Evolutionary conservation across 2,797 vertebrate genomes (phyloP), one percentile per base, ranked within the genome.

Genomic region (Sebastes oblongus): DNA sequence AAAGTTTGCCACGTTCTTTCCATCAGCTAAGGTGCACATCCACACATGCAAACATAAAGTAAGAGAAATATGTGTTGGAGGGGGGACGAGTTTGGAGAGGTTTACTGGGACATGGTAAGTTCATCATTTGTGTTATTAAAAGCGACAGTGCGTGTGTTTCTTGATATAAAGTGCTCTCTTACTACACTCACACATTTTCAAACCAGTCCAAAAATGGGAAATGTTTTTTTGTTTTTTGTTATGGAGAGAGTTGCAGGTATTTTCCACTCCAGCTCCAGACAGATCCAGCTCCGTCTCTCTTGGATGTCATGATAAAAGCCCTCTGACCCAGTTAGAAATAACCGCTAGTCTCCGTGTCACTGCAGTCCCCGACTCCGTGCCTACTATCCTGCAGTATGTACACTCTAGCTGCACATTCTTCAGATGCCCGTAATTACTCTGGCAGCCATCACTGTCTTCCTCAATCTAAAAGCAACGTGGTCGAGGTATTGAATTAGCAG

Each of bases 281-380:
- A 60, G 77, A 72, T 82, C 72, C 82, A 81, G 64, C 39, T 72
- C 72, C n/a, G 68, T 75, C 73, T 87, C 73, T 87, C 72, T 55
- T 86, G 83, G 75, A 83, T 73, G 82, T 27, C 27, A 73, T 67
- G 75, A 84, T 62, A 61, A 66, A 85, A 77, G 66, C 50, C 25
- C 64, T 65, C 56, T 89, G 85, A 87, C 86, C 85, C 87, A 86
- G 36, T 88, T 89, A 85, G 61, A 84, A 78, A 82, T 79, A 78
- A 77, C 69, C 61, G 34, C 69, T 34, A 8, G 75, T 59, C 34
- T 55, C 66, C 16, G 32, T 77, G 59, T 79, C 75, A 72, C 39
- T 42, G 32, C 55, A 55, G 58, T 36, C 64, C 54, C 52, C 62
- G 52, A 75, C 71, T 83, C 68, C 60, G 8, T 66, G 79, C 68